A percentile compares a stretch with the other conserved stretches of the same genome.
Conservation (phyloP, 1,140 invertebrate genomes). For the Dendroctonus ponderosae region DNA sequence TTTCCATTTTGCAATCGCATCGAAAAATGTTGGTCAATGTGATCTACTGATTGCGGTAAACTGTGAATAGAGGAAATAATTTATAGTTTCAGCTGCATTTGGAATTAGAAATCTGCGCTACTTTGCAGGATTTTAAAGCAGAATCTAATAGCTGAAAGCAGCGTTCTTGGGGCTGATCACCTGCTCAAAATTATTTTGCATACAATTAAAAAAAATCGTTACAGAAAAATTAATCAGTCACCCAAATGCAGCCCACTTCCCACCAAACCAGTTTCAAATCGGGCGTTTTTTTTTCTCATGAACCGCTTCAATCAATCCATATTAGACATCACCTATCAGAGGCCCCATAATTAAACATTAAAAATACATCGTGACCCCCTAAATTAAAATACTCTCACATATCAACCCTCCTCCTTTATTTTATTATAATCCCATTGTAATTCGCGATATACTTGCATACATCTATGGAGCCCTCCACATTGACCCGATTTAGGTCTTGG, state of each 20-base stretch:
- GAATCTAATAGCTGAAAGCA: too few relatives aligned
- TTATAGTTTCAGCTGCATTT: too few relatives aligned
- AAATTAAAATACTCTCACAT: conserved; percentile 17
- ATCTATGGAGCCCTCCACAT: conserved; percentile 4
- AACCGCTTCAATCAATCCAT: conserved; percentile 20
- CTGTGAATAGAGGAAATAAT: too few relatives aligned
- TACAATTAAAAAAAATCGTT: conserved; percentile 11
- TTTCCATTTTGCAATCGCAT: conserved; percentile 2
- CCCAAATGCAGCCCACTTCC: conserved; percentile 2
- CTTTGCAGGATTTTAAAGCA: too few relatives aligned
- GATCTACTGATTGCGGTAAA: too few relatives aligned
- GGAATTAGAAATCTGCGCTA: too few relatives aligned
- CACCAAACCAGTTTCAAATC: conserved; percentile 6
- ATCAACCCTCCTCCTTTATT: conserved; percentile 15
- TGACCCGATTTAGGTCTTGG: conserved; percentile 12
- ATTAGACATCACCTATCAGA: conserved; percentile 1
- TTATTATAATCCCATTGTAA: conserved; percentile 6
- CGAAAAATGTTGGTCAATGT: too few relatives aligned
- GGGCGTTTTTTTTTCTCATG: conserved; percentile 12
- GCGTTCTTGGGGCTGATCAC: too few relatives aligned
- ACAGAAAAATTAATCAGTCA: conserved; percentile 1
- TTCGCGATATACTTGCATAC: conserved; percentile 1
- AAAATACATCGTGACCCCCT: conserved; percentile 6
- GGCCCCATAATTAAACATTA: conserved; percentile 18
- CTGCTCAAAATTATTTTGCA: background rate